Evolutionary conservation across 1,140 invertebrate species (phyloP).

Genomic region (Elysia chlorotica): DNA sequence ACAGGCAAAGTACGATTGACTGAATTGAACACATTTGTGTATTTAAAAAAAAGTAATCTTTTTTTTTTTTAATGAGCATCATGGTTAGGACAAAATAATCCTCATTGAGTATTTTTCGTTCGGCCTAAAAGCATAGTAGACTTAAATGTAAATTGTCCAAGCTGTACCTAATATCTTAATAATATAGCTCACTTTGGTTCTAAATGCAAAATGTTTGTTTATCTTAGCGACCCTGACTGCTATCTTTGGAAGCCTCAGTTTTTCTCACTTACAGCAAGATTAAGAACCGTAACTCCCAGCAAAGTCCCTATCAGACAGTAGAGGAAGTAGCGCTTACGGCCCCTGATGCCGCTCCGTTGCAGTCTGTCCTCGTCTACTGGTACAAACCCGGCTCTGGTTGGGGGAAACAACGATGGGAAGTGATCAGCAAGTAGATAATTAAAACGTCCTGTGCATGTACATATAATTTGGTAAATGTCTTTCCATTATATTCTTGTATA

Average conservation of each 20-base stretch:
- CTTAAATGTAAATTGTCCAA: background rate
- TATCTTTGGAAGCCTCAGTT: background rate
- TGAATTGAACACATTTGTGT: too few species aligned
- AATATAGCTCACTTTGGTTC: background rate
- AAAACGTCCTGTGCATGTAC: background rate
- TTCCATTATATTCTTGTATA: too few species aligned
- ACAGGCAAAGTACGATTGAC: too few species aligned
- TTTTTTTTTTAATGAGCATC: too few species aligned
- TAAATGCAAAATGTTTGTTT: background rate
- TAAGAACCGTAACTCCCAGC: conserved; percentile 74
- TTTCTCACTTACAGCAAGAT: conserved; percentile 70
- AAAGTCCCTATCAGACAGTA: conserved; percentile 77
- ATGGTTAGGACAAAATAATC: too few species aligned
- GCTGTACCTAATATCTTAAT: background rate
- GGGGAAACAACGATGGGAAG: background rate
- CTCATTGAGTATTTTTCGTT: too few species aligned
- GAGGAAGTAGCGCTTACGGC: conserved; percentile 70
- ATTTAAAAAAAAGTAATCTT: too few species aligned
- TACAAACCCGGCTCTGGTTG: conserved; percentile 60
- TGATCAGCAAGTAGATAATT: background rate
- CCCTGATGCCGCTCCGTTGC: conserved; percentile 63
- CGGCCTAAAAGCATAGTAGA: too few species aligned
- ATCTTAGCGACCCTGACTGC: background rate
- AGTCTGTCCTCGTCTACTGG: conserved; percentile 63
- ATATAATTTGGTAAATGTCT: background rate